Evolutionary conservation across 2,113 vertebrate genomes (phyloP), one percentile per base, ranked within the genome.

Genomic region (Rousettus leschenaultii): DNA sequence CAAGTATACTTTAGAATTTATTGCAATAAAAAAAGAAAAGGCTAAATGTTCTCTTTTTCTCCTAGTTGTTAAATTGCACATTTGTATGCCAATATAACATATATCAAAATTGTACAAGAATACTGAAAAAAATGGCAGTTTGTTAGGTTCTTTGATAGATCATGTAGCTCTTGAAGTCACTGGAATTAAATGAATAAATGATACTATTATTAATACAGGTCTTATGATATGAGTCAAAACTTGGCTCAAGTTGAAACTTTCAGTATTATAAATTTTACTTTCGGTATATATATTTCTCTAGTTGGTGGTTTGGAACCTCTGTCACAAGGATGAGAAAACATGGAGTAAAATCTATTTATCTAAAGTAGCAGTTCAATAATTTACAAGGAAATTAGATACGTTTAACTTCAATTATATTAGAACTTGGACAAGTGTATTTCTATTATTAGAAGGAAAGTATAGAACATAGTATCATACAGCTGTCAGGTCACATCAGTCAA

Each of bases 181-280:
- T 94, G 57, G 59, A 94, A 89, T 96, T 85, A 95, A 95, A 91
- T 91, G 90, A 96, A 97, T 97, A 96, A 79, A 95, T 3, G 9
- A 93, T 78, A 83, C 77, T 79, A 66, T 95, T 95, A 78, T 94
- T 96, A 71, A 95, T 94, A 33, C 84, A 77, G 94, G 66, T 82
- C 91, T 96, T 87, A 82, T 73, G 61, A 26, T 96, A 89, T 97
- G 97, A 83, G 38, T 93, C 85, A 97, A 95, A 96, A 85, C 82
- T 93, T 95, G 74, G 55, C 73, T 97, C 87, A 95, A 96, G 78
- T 79, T 93, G 94, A 98, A 96, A 97, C 93, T 97, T 94, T 97
- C 90, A 79, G 88, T 89, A 91, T 96, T 94, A 96, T 53, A 78
- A 87, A 92, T 95, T 97, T 93, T 96, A 80, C 88, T 97, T 97